These are phyloP conservation scores for Anser cygnoides DNA, from an alignment of 2,113 vertebrate genomes.

Conservation along the genomic window DNA sequence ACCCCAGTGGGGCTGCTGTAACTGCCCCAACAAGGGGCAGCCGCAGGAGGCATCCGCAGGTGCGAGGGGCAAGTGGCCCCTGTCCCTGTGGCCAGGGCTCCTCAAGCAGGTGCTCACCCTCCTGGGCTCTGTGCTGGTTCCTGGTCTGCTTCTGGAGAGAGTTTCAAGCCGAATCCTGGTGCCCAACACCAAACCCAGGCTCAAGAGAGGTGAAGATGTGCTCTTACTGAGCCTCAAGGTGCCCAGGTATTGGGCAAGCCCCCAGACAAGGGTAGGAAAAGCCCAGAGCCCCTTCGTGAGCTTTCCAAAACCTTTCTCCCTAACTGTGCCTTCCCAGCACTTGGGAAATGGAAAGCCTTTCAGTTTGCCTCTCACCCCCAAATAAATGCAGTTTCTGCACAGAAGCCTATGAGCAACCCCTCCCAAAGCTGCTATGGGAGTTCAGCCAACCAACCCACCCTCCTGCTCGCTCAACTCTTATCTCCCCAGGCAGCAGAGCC, in stretches of 20 bases:
- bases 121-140: background rate
- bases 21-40: background rate
- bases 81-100: background rate
- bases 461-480: background rate
- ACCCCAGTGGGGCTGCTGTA: background rate
- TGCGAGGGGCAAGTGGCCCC: rapidly evolving
- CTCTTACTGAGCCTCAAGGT: background rate
- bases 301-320: background rate
- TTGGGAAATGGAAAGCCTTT: background rate
- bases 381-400: background rate
- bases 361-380: background rate
- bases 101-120: rapidly evolving
- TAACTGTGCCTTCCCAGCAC: background rate
- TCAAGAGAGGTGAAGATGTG: background rate
- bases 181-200: background rate
- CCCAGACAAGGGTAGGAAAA: background rate
- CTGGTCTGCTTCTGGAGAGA: background rate
- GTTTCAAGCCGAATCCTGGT: background rate
- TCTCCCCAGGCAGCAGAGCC: background rate
- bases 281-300: background rate
- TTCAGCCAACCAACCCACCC: background rate
- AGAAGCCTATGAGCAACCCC: background rate
- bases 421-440: background rate
- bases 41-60: rapidly evolving
- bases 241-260: background rate